phyloP scores from a whole-genome alignment of 2,113 vertebrate species.

The Osmerus mordax region DNA sequence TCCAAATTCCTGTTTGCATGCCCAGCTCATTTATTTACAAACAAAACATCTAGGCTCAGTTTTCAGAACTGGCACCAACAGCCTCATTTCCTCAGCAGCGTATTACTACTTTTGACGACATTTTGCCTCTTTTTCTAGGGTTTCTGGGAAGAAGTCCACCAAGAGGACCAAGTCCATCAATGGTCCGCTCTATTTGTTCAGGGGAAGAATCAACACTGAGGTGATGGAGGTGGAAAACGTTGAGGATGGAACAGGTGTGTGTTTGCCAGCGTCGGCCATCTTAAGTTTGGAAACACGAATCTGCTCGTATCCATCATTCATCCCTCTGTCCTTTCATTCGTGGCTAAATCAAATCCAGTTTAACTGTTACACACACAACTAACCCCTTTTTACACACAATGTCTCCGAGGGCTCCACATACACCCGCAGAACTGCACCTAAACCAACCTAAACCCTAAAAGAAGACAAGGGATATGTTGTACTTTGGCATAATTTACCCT shows the following conservation, averaged over 20 bases:
- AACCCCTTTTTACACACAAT: no score
- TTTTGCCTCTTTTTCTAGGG: neutral
- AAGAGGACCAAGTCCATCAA: constrained; percentile 97
- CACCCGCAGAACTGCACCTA: no score
- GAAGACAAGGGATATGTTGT: no score
- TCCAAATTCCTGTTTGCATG: constrained; percentile 27
- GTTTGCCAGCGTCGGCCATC: constrained; percentile 14
- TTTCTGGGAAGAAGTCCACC: constrained; percentile 88
- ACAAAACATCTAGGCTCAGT: constrained; percentile 20
- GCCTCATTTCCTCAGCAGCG: constrained; percentile 39
- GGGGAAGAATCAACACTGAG: constrained; percentile 96
- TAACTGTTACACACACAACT: no score
- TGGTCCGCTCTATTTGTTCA: constrained; percentile 92
- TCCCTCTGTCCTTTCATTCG: neutral
- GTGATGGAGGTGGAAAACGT: constrained; percentile 99
- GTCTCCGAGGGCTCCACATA: no score
- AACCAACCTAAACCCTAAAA: no score
- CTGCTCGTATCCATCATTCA: no score
- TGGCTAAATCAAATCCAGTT: no score
- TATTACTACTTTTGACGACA: constrained; percentile 33
- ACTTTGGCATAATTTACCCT: no score
- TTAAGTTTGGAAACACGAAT: neutral
- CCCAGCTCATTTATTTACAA: constrained; percentile 20
- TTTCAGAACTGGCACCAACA: constrained; percentile 33
- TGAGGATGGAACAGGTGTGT: constrained; percentile 95